Conservation (phyloP, 2,113 vertebrate genomes). For the Eptatretus burgeri region DNA sequence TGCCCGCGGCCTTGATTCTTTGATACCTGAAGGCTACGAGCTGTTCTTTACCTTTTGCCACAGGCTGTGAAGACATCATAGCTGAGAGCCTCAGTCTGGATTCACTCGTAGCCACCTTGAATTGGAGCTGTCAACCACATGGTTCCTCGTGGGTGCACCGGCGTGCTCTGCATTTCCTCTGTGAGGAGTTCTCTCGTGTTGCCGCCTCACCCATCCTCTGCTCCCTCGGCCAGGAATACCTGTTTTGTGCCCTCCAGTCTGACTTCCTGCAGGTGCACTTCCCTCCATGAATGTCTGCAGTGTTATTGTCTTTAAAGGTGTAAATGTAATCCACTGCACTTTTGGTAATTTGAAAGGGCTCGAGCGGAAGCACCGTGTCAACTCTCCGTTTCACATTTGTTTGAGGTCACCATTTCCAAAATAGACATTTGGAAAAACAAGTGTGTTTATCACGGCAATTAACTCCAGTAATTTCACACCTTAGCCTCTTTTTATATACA, state of each 20-base stretch:
- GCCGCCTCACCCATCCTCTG: constrained; percentile 81
- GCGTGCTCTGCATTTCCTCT: constrained; percentile 87
- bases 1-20: no score
- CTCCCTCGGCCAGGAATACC: constrained; percentile 72
- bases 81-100: constrained; percentile 81
- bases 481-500: no score
- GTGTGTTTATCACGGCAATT: no score
- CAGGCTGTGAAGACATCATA: constrained; percentile 93
- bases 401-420: no score
- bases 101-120: constrained; percentile 67
- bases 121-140: constrained; percentile 92
- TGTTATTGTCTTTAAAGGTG: background rate
- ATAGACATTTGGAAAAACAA: no score
- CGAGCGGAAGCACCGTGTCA: no score
- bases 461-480: no score
- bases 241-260: constrained; percentile 70
- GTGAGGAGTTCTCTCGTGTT: constrained; percentile 89
- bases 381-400: no score
- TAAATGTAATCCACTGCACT: background rate
- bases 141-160: constrained; percentile 92
- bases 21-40: no score
- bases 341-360: no score
- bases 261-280: constrained; percentile 72
- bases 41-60: no score
- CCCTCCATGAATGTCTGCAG: constrained; percentile 1